These are phyloP conservation scores for Tachysurus fulvidraco DNA, from an alignment of 2,113 vertebrate genomes.

Conservation along the genomic window DNA sequence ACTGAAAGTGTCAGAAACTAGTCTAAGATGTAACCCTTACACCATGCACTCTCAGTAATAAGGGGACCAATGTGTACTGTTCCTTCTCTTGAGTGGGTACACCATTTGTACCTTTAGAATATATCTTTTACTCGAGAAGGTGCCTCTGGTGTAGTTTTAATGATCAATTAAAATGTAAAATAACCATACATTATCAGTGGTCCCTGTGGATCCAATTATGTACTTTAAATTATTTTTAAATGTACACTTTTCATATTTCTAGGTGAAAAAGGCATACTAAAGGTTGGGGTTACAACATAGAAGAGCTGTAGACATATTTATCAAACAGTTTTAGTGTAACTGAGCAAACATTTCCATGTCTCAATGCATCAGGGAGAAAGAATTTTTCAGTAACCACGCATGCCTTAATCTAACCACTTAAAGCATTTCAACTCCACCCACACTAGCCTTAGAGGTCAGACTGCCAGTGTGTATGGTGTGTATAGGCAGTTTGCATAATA, in stretches of 20 bases:
- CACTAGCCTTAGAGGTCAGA: slow-evolving; percentile 23
- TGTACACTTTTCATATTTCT: background rate
- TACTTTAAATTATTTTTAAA: background rate
- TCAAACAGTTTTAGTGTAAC: background rate
- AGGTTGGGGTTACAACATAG: background rate
- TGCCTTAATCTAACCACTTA: slow-evolving; percentile 2
- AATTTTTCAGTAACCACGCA: background rate
- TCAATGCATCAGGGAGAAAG: background rate
- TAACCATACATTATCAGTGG: background rate
- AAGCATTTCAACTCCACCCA: slow-evolving; percentile 15
- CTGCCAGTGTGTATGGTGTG: background rate
- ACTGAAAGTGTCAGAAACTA: background rate
- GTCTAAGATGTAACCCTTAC: background rate
- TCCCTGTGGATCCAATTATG: background rate
- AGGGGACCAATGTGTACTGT: background rate
- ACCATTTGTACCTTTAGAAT: background rate
- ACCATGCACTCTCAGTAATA: background rate
- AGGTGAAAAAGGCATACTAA: background rate
- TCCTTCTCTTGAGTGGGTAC: background rate
- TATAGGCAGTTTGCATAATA: background rate
- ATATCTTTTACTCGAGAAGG: background rate
- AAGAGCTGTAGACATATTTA: too few species aligned
- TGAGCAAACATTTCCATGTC: background rate
- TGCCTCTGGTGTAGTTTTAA: background rate
- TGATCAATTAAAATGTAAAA: background rate